Percentiles rank a stretch among this genome's conserved stretches.
Conservation (phyloP, 1,140 invertebrate species). For the Matsumurasca onukii region DNA sequence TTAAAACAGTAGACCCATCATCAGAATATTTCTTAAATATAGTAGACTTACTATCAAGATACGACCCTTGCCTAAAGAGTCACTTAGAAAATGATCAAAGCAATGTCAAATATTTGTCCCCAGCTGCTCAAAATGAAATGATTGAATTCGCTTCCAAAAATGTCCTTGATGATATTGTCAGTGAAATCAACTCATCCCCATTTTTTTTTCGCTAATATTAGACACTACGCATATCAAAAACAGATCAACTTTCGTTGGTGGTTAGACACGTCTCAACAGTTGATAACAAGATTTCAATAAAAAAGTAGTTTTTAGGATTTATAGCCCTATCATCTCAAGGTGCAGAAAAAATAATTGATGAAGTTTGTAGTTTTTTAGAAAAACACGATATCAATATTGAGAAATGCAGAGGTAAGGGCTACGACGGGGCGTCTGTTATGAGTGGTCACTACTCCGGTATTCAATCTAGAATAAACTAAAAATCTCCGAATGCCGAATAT, state of each 20-base stretch:
- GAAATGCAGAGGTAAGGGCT: slow-evolving; percentile 44
- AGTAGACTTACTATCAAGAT: background rate
- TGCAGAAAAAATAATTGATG: background rate
- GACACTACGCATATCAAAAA: no score
- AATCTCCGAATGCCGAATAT: slow-evolving; percentile 38
- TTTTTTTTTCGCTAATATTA: slow-evolving; percentile 31
- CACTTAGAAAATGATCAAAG: background rate
- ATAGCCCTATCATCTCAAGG: slow-evolving; percentile 21
- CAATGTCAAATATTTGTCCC: slow-evolving; percentile 28
- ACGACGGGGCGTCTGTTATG: slow-evolving; percentile 44
- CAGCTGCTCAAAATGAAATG: slow-evolving; percentile 29
- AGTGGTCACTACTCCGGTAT: slow-evolving; percentile 43
- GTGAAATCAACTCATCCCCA: slow-evolving; percentile 4
- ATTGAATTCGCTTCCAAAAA: slow-evolving; percentile 28
- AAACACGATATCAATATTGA: slow-evolving; percentile 16
- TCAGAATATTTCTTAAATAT: background rate
- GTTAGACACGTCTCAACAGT: slow-evolving; percentile 26
- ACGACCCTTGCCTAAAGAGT: background rate
- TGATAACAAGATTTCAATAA: slow-evolving; percentile 17
- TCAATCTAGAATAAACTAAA: slow-evolving; percentile 41
- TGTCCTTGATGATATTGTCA: slow-evolving; percentile 24
- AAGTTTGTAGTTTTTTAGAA: slow-evolving; percentile 25
- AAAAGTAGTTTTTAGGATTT: slow-evolving; percentile 31
- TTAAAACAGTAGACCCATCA: background rate
- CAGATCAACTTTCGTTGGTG: slow-evolving; percentile 27